Evolutionary conservation across 2,113 vertebrate genomes (phyloP).

Genomic region (Bubo scandiacus): DNA sequence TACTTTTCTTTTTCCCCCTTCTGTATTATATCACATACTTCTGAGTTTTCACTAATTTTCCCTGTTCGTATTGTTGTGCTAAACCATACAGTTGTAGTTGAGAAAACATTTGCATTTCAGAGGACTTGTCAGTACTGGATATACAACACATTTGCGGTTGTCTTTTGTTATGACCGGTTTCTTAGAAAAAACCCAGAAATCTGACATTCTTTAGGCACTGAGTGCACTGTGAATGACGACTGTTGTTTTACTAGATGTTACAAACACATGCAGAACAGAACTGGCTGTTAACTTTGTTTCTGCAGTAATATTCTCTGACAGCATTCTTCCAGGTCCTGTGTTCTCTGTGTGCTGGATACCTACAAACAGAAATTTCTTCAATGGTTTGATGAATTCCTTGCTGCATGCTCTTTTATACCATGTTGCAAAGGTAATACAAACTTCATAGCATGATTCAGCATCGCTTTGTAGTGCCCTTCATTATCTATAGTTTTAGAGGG

Average conservation of each 20-base stretch:
- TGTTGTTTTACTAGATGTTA: background rate
- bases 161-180: background rate
- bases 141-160: background rate
- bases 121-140: background rate
- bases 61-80: accelerated
- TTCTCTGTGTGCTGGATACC: too few relatives aligned
- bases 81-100: background rate
- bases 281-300: background rate
- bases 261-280: background rate
- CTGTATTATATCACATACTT: background rate
- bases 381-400: background rate
- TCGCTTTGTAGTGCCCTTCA: background rate
- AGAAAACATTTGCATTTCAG: background rate
- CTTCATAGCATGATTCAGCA: background rate
- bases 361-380: background rate
- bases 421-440: background rate
- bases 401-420: accelerated
- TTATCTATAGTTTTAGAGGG: background rate
- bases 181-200: background rate
- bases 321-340: background rate
- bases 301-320: background rate
- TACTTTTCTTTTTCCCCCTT: background rate
- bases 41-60: background rate
- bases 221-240: background rate
- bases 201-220: background rate